phyloP scores from a whole-genome alignment of 2,888 invertebrate species.

The Antheraea yamamai region DNA sequence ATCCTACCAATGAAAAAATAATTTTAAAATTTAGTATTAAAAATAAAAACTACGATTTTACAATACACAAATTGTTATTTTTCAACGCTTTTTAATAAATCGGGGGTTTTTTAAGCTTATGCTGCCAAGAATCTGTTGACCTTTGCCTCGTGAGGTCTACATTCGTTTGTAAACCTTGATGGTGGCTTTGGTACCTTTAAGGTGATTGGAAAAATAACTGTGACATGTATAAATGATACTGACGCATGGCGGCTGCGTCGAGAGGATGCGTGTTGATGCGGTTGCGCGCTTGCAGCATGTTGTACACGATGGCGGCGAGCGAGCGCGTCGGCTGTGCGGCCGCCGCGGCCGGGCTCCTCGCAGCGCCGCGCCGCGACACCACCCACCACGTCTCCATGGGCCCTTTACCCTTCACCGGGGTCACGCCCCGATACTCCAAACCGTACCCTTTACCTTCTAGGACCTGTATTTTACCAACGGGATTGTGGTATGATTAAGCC shows the following conservation, averaged over 20 bases:
- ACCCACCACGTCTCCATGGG: slow-evolving; percentile 98
- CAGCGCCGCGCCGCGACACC: slow-evolving; percentile 83
- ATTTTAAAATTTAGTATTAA: too few relatives aligned
- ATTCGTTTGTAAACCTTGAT: too few relatives aligned
- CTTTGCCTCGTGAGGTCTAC: too few relatives aligned
- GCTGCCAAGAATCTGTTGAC: too few relatives aligned
- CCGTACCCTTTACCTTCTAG: slow-evolving; percentile 88
- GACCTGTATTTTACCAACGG: slow-evolving; percentile 81
- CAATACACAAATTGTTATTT: too few relatives aligned
- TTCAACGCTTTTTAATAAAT: too few relatives aligned
- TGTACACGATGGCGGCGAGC: slow-evolving; percentile 93
- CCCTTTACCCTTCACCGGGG: slow-evolving; percentile 97
- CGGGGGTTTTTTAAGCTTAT: too few relatives aligned
- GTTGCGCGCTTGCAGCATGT: slow-evolving; percentile 91
- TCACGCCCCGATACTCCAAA: slow-evolving; percentile 89
- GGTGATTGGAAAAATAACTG: neutral
- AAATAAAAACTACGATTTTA: too few relatives aligned
- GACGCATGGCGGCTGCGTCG: slow-evolving; percentile 45
- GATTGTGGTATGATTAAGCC: too few relatives aligned
- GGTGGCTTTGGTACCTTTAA: too few relatives aligned
- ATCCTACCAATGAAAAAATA: too few relatives aligned
- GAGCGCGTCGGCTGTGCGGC: slow-evolving; percentile 87
- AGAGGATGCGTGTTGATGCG: slow-evolving; percentile 81
- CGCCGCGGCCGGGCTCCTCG: slow-evolving; percentile 82
- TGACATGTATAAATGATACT: slow-evolving; percentile 27